Conservation (phyloP, 2,888 invertebrate species). For the Allacma fusca region DNA sequence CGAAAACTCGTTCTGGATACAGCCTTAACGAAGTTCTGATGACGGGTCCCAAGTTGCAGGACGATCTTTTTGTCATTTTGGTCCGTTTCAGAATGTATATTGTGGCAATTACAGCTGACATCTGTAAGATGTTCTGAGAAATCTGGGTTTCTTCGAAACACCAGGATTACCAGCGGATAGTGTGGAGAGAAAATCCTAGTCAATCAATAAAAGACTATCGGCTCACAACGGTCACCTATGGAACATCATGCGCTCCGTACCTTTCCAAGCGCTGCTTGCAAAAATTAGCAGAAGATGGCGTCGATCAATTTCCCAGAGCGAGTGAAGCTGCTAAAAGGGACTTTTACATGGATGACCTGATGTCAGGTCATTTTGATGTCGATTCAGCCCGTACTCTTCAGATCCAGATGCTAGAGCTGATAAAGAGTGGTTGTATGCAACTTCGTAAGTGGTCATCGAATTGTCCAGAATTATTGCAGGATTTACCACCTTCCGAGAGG, state of each 20-base stretch:
- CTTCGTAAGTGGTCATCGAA: constrained; percentile 61
- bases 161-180: constrained; percentile 58
- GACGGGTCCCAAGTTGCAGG: constrained; percentile 61
- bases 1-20: constrained; percentile 37
- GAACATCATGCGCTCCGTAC: constrained; percentile 55
- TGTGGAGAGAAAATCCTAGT: constrained; percentile 55
- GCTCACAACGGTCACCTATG: constrained; percentile 59
- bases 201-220: constrained; percentile 49
- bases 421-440: constrained; percentile 49
- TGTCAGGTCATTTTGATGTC: constrained; percentile 55
- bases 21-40: constrained; percentile 61
- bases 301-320: constrained; percentile 56
- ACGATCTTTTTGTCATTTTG: constrained; percentile 60
- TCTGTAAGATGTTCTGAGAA: constrained; percentile 62
- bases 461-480: neutral
- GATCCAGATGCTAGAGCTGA: constrained; percentile 46
- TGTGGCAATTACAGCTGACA: constrained; percentile 61
- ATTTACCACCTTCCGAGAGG: constrained; percentile 18
- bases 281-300: constrained; percentile 56
- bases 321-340: constrained; percentile 64
- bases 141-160: constrained; percentile 59
- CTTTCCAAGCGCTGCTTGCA: constrained; percentile 56
- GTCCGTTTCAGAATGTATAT: constrained; percentile 60
- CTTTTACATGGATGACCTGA: constrained; percentile 63
- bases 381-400: constrained; percentile 52